Evolutionary conservation across 30 jellyfish, hydroid and myxozoan genomes (phyloP).

Genomic region (Rhopilema esculentum): DNA sequence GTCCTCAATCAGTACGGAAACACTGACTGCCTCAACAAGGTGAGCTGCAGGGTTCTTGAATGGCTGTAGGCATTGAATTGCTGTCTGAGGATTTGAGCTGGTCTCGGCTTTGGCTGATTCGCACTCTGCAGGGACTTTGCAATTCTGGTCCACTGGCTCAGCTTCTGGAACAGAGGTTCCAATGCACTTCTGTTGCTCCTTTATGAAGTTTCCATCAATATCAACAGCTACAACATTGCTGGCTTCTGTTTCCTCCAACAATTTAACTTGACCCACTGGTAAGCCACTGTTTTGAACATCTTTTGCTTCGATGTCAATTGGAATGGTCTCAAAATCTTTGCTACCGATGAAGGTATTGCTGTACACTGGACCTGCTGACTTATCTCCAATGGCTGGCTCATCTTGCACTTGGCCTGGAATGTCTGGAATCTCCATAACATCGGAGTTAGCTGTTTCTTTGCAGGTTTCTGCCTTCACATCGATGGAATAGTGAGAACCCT

Average conservation of each 20-base stretch:
- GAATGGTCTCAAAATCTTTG: background rate
- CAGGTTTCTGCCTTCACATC: background rate
- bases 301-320: background rate
- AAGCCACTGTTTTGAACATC: background rate
- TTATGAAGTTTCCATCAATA: background rate
- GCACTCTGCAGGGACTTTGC: background rate
- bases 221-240: background rate
- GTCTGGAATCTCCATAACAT: background rate
- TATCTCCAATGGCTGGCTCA: background rate
- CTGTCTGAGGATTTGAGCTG: background rate
- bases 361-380: background rate
- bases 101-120: background rate
- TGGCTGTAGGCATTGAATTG: background rate
- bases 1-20: conserved; percentile 10
- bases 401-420: background rate
- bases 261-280: background rate
- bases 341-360: background rate
- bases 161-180: too few species aligned
- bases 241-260: background rate
- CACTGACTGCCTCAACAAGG: background rate
- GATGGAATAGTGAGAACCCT: background rate
- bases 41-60: background rate
- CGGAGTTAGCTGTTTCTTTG: background rate
- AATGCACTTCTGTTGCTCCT: background rate
- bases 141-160: background rate